Conservation (phyloP, 2,113 vertebrate species). For the Chlorodrepanis virens region DNA sequence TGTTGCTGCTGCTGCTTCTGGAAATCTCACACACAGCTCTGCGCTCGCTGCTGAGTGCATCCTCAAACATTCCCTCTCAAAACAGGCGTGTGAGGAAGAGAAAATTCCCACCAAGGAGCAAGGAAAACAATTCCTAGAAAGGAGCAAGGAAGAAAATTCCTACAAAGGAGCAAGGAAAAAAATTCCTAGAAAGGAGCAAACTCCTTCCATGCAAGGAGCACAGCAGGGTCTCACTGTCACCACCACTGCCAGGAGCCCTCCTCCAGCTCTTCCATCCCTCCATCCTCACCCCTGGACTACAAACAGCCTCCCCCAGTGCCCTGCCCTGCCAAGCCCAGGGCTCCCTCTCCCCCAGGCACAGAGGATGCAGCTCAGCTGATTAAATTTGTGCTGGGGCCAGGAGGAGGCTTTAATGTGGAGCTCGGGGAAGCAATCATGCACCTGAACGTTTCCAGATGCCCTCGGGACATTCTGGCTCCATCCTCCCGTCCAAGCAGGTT, state of each 20-base stretch:
- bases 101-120: too few species aligned
- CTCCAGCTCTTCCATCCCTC: background rate
- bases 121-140: too few species aligned
- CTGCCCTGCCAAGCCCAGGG: background rate
- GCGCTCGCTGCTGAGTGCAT: accelerated
- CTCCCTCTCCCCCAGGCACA: background rate
- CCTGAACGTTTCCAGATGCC: background rate
- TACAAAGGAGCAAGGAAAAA: too few species aligned
- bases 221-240: accelerated
- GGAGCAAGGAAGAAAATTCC: too few species aligned
- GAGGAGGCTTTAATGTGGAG: background rate
- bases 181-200: too few species aligned
- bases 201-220: accelerated
- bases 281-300: accelerated
- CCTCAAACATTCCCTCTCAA: background rate
- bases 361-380: background rate
- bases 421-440: background rate
- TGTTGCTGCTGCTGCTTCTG: accelerated
- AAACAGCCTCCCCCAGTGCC: background rate
- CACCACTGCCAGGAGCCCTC: background rate
- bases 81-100: accelerated
- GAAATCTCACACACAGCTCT: background rate
- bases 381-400: background rate
- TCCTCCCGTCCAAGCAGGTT: background rate
- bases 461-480: background rate